Base-by-base conservation (phyloP, 2,113 vertebrate species). In the Siniperca knerii region DNA sequence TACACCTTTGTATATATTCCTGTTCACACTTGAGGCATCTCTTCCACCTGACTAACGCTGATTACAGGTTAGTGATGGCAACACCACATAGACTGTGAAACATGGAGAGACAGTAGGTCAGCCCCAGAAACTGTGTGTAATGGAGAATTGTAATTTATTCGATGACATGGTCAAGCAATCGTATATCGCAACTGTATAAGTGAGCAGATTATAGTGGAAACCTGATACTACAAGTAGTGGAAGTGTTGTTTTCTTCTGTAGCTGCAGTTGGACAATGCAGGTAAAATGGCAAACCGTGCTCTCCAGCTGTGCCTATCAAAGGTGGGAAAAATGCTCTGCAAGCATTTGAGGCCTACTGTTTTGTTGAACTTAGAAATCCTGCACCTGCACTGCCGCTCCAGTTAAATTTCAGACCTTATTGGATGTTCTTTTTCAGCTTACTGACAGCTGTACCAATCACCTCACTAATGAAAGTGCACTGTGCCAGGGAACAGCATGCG, bases 61-160 rank as follows among this genome's bases (percentile, higher is more conserved):
- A 94, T 92, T 84, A 91, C 71, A 87, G 66, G 86, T 87, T 82
- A 82, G 37, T 25, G 58, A 74, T 69, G 61, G 20, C 37, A 67
- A 37, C 33, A 20, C 13, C 37, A 67, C 16, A 48, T 7, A 60
- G 21, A 11, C 4, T 52, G 71, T 65, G 42, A 82, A 72, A 69
- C 48, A 46, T 1, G 7, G 4, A 50, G 44, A 65, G 79, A 48
- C 65, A 79, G 37, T 4, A 42, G 76, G 57, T 62, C 21, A 77
- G 33, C n/a, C 11, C 50, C 57, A 6, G n/a, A 81, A 64, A 37
- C 35, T 46, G 40, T 23, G 48, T 35, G 12, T 35, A 64, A 74
- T 73, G 9, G 25, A 58, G 55, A 76, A 40, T 5, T 65, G 8
- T 64, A 72, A 79, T 81, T 80, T 40, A 74, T 37, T 35, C 54